These are phyloP conservation scores for Camptogramma bilineatum DNA, from an alignment of 2,888 invertebrate genomes.

Conservation along the genomic window DNA sequence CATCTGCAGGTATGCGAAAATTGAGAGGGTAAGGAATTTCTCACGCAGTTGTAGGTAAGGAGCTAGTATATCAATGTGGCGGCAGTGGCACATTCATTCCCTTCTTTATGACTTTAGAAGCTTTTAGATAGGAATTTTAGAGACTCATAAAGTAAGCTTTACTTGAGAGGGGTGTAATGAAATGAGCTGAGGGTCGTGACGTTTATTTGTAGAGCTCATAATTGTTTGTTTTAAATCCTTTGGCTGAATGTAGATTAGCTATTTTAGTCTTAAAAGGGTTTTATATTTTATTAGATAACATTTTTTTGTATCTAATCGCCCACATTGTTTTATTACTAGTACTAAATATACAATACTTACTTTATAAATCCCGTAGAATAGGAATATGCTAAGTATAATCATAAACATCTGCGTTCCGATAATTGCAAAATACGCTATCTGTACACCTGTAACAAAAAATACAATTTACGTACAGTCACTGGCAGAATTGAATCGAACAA, in stretches of 20 bases:
- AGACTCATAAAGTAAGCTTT: slow-evolving; percentile 50
- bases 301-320: background rate
- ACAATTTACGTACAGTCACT: slow-evolving; percentile 20
- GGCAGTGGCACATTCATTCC: slow-evolving; percentile 47
- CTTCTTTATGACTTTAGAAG: slow-evolving; percentile 52
- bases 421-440: slow-evolving; percentile 92
- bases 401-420: slow-evolving; percentile 92
- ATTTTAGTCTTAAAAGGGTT: slow-evolving; percentile 8
- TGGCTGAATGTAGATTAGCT: slow-evolving; percentile 37
- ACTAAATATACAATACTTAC: slow-evolving; percentile 77
- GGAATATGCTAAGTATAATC: slow-evolving; percentile 89
- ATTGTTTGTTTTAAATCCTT: slow-evolving; percentile 41
- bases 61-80: slow-evolving; percentile 34
- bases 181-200: slow-evolving; percentile 46
- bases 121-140: slow-evolving; percentile 54
- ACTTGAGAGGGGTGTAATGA: slow-evolving; percentile 45
- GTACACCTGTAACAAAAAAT: slow-evolving; percentile 88
- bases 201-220: slow-evolving; percentile 45
- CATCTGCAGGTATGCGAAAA: slow-evolving; percentile 26
- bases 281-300: slow-evolving; percentile 14
- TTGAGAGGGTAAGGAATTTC: slow-evolving; percentile 19
- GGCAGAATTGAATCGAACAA: slow-evolving; percentile 42
- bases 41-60: slow-evolving; percentile 23
- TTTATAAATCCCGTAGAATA: slow-evolving; percentile 91
- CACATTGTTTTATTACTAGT: background rate